Base-by-base conservation (phyloP, 2,113 vertebrate species). In the Hypomesus transpacificus region DNA sequence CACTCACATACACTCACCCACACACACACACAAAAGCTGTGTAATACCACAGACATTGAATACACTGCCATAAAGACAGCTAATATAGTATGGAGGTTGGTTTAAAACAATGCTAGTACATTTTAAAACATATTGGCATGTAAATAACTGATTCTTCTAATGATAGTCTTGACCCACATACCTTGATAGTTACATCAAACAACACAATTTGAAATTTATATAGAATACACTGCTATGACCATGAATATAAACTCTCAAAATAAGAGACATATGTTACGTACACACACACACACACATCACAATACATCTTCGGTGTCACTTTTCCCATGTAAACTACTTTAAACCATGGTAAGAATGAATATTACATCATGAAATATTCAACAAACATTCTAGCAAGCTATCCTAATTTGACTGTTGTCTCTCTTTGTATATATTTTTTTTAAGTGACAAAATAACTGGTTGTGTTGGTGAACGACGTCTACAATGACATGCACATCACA, bases 241-340 rank as follows among this genome's bases (percentile, higher is more conserved):
- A 71, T 86, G 82, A 80, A 83, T 85, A 86, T 84, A 85, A 87
- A 88, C 79, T 86, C 77, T 87, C 78, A 86, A 84, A 86, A 73
- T 85, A 85, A 87, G 81, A 86, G 84, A 91, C 83, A 88, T 85
- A 86, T 62, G 64, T 87, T 81, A 90, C 88, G 79, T 84, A 88
- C 87, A 75, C 82, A 81, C 39, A 46, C 28, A 20, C 68, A 90
- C 85, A 89, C 75, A 75, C 75, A 83, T 74, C 78, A 89, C 87
- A 87, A 88, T 79, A 90, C 80, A 76, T 73, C 72, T 69, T 66
- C 56, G 54, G 63, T 77, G 57, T 82, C 84, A 81, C 71, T 73
- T 83, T 88, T 84, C 79, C 86, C 68, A 59, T 87, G 88, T 90
- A 88, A 89, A 89, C 86, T 87, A 89, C 85, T 84, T 78, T 69